A percentile compares a stretch with the other conserved stretches of the same genome.
Evolutionary conservation across 2,113 vertebrate genomes (phyloP).

Genomic region (Egretta garzetta): DNA sequence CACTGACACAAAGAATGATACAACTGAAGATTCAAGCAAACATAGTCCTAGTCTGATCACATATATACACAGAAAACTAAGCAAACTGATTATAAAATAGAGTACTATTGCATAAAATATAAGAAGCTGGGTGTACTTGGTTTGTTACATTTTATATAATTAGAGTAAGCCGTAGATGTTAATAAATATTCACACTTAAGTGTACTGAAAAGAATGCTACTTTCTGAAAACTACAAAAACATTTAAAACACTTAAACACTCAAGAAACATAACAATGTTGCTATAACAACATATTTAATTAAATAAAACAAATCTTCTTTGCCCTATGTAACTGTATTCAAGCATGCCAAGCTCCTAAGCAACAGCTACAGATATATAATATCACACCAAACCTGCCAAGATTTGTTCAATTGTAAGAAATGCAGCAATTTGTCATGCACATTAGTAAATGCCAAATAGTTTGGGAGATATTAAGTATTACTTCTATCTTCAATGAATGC

Average conservation of each 20-base stretch:
- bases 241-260: neutral
- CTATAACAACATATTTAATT: neutral
- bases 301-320: neutral
- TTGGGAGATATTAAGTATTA: neutral
- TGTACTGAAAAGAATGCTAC: neutral
- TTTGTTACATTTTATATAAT: slow-evolving; percentile 1
- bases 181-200: slow-evolving; percentile 13
- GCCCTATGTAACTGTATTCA: neutral
- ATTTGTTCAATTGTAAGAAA: neutral
- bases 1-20: neutral
- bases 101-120: neutral
- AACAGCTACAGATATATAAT: neutral
- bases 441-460: neutral
- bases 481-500: neutral
- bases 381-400: neutral
- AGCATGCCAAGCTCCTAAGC: neutral
- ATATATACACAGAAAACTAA: neutral
- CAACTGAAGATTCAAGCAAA: neutral
- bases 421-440: neutral
- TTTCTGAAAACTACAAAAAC: neutral
- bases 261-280: neutral
- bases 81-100: neutral
- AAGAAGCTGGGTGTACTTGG: neutral
- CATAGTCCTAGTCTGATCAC: neutral
- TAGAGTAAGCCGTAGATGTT: neutral